These are phyloP conservation scores for Caenorhabditis doughertyi DNA, from an alignment of 2,888 invertebrate genomes.

Conservation along the genomic window DNA sequence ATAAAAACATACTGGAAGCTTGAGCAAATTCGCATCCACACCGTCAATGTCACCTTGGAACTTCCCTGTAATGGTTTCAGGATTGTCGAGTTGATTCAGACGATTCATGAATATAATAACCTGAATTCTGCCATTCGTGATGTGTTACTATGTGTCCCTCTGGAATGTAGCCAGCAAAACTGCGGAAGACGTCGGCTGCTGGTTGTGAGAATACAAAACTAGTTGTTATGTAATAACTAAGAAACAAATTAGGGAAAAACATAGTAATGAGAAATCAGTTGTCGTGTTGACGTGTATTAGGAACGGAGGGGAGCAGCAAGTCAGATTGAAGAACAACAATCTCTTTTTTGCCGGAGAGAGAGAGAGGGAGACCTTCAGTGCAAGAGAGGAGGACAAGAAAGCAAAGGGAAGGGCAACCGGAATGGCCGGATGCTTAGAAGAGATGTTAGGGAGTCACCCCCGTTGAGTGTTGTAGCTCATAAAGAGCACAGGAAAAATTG, in stretches of 20 bases:
- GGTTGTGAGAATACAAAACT: slow-evolving; percentile 31
- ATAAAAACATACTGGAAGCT: slow-evolving; percentile 71
- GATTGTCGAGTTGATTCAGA: not conserved
- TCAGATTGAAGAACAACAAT: not conserved
- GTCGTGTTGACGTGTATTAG: slow-evolving; percentile 18
- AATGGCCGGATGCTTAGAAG: slow-evolving; percentile 44
- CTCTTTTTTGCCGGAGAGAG: slow-evolving; percentile 21
- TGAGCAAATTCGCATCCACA: slow-evolving; percentile 74
- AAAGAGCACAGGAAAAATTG: slow-evolving; percentile 33
- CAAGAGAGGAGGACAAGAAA: slow-evolving; percentile 2
- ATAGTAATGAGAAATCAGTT: not conserved
- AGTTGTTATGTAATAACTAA: not conserved
- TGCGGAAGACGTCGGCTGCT: slow-evolving; percentile 43
- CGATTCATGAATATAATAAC: slow-evolving; percentile 5
- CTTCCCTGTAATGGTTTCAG: slow-evolving; percentile 73
- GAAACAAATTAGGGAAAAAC: not conserved
- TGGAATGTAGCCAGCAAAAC: slow-evolving; percentile 59
- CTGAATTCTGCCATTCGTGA: slow-evolving; percentile 70
- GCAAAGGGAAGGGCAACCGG: slow-evolving; percentile 47
- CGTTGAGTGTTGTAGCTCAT: slow-evolving; percentile 7
- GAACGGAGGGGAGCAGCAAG: not conserved
- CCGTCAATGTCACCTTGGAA: slow-evolving; percentile 83
- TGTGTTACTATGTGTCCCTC: slow-evolving; percentile 50
- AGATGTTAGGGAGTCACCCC: slow-evolving; percentile 20
- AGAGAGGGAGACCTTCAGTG: slow-evolving; percentile 20